Evolutionary conservation across 2,888 invertebrate species (phyloP), one percentile per base, ranked within the genome.

Genomic region (Rhodophaea formosa): DNA sequence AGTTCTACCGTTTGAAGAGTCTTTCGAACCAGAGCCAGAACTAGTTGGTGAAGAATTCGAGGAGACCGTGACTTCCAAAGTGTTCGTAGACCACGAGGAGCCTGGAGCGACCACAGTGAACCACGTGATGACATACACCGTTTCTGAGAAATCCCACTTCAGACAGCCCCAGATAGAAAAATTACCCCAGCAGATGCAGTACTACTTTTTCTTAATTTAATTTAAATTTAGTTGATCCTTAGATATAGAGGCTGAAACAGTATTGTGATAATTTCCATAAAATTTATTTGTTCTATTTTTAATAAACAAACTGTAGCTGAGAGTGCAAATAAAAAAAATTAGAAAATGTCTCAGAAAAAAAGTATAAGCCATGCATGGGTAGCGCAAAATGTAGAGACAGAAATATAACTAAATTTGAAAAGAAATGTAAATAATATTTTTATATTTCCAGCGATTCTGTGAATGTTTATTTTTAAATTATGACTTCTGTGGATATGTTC

Each of bases 181-280:
- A 32, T 64, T 91, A 32, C 90, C 91, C 1, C 81, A 90, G 62
- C 90, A 91, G 64, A 79, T 88, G 80, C 89, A 90, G 57, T 91
- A 91, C 62, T 80, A 78, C 53, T 90, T 89, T 66, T 80, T 80
- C 35, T 65, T 89, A 62, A 74, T 88, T 65, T 89, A 77, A 77
- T 60, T 46, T 17, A 17, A 23, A 17, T 8, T 45, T 17, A 46
- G 2, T 8, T 23, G 12, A 39, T 39, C 3, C 3, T 35, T 49
- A 56, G 17, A 16, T 43, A 30, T 23, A 23, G 23, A 23, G 23
- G 23, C 5, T 23, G 23, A 23, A 23, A 3, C 5, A 23, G 2
- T 3, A 23, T 23, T 23, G n/a, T n/a, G n/a, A n/a, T n/a, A n/a
- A n/a, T n/a, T n/a, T n/a, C n/a, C n/a, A n/a, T n/a, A n/a, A n/a